Base-by-base conservation (phyloP, 2,888 invertebrate genomes). In the Beris chalybata region DNA sequence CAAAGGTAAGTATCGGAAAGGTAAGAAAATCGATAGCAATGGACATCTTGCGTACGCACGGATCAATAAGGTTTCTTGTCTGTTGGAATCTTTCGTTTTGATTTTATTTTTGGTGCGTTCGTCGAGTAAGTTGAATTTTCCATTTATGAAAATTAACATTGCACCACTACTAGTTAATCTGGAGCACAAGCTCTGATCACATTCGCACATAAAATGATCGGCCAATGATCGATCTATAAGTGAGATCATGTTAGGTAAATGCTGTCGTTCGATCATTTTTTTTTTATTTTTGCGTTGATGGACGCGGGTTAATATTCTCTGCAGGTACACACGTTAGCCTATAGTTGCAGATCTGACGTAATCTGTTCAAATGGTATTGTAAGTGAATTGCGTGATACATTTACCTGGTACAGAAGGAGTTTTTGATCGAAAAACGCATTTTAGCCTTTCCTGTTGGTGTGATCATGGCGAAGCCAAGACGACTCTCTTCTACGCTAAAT, bases 101-200 rank as follows among this genome's bases (percentile, higher is more conserved):
- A n/a, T 53, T 30, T 53, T 9, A 9, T 53, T 29, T 31, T 53
- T 30, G 54, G 29, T 31, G 54, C 31, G 59, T 43, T 29, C 30
- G 59, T 59, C 32, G 38, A 22, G 38, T 59, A 56, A 67, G 58
- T 53, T 67, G 65, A 59, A 32, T 67, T 67, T 65, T 64, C 67
- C 67, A 67, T 67, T 67, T 67, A 54, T 45, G 59, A 59, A 65
- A 48, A 55, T 59, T 48, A 15, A 59, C 44, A 52, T 43, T 50
- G 31, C 57, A 57, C 52, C 50, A 52, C 64, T 29, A 50, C 54
- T 30, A 43, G 58, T 53, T n/a, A 29, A 67, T 57, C 45, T 64
- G 54, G 50, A 64, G 50, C 43, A 50, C 48, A 64, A 38, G 61
- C 52, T 32, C 22, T 22, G 22, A 22, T 22, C 22, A 22, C 22